phyloP scores from a whole-genome alignment of 1,140 invertebrate genomes.

The Archegozetes longisetosus region DNA sequence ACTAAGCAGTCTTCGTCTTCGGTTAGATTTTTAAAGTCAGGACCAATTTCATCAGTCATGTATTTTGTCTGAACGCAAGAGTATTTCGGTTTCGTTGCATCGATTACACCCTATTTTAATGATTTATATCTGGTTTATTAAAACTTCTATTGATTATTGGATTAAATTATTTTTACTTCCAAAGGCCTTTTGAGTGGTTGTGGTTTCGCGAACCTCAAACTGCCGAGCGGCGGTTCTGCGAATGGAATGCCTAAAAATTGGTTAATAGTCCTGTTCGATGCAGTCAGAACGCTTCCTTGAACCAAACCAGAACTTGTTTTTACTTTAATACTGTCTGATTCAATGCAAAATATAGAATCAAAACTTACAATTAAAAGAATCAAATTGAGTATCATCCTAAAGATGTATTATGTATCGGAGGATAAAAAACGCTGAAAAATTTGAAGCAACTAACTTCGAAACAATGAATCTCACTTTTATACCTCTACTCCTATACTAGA shows the following conservation, averaged over 20 bases:
- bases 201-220: slow-evolving; percentile 17
- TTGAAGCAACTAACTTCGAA: too few relatives aligned
- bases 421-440: too few relatives aligned
- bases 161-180: not conserved
- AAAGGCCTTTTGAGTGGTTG: not conserved
- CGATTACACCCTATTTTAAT: not conserved
- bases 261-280: not conserved
- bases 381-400: too few relatives aligned
- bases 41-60: too few relatives aligned
- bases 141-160: not conserved
- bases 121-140: not conserved
- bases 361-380: too few relatives aligned
- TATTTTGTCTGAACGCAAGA: not conserved
- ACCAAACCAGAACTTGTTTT: too few relatives aligned
- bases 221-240: slow-evolving; percentile 21
- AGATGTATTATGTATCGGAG: too few relatives aligned
- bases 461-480: too few relatives aligned
- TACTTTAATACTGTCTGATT: too few relatives aligned
- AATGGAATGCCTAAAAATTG: slow-evolving; percentile 23
- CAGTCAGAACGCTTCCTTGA: too few relatives aligned
- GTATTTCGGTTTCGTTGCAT: not conserved
- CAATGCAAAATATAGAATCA: too few relatives aligned
- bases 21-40: not conserved
- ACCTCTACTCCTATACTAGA: too few relatives aligned
- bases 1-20: slow-evolving; percentile 12